Conservation (phyloP, 2,888 invertebrate species). For the Periphyllus acericola region DNA sequence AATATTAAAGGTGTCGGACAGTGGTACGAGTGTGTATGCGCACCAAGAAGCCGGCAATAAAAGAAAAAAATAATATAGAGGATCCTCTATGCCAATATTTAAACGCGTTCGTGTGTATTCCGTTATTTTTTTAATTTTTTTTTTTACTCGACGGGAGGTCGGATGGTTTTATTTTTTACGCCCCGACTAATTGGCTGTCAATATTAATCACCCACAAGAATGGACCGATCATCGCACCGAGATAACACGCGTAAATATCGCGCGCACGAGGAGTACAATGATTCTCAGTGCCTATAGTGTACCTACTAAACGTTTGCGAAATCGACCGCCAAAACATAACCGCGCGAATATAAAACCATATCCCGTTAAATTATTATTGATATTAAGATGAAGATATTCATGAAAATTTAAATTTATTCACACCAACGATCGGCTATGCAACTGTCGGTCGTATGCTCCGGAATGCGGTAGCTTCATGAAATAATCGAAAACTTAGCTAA, state of each 20-base stretch:
- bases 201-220: neutral
- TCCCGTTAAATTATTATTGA: too few relatives aligned
- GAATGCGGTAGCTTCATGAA: too few relatives aligned
- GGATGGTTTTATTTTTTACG: neutral
- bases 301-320: neutral
- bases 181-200: neutral
- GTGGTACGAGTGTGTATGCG: neutral
- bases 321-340: slow-evolving; percentile 8
- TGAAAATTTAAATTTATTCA: too few relatives aligned
- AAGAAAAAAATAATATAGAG: slow-evolving; percentile 24
- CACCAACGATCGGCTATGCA: too few relatives aligned
- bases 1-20: neutral
- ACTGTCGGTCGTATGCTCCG: too few relatives aligned
- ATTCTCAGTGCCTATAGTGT: neutral
- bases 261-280: too few relatives aligned
- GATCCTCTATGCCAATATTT: slow-evolving; percentile 24
- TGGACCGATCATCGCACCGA: neutral
- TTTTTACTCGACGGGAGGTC: slow-evolving; percentile 13
- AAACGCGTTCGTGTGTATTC: neutral
- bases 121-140: neutral
- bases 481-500: too few relatives aligned
- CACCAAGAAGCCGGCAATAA: neutral
- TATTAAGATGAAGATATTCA: too few relatives aligned
- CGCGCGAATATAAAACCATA: neutral
- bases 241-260: neutral